Base-by-base conservation (phyloP, 2,888 invertebrate genomes). In the Osedax fenrisi region DNA sequence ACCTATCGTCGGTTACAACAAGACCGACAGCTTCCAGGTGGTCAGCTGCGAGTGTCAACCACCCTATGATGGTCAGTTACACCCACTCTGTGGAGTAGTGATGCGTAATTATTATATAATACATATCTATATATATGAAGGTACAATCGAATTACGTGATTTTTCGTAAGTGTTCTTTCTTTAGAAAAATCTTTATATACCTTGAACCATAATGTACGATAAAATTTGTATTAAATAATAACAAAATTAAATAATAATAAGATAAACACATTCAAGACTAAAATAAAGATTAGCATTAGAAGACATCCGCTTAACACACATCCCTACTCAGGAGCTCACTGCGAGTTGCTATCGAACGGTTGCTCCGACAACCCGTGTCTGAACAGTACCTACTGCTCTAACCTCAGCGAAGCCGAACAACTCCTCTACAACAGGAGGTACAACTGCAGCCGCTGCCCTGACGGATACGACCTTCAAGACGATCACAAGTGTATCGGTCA, bases 1-100 rank as follows among this genome's bases (percentile, higher is more conserved):
- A 22, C 72, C 72, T 21, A 10, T 41, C 10, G 72, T 27, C 2
- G 72, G 59, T 17, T 72, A 72, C 72, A 72, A 72, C 24, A 61
- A 27, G 13, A 72, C 72, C 24, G 72, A 72, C 59, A n/a, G 24
- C 5, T 72, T 56, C 72, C 61, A 59, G 25, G 26, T 72, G 24
- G 26, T 21, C 1, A 21, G 23, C 23, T 72, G 72, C 22, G 61
- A 59, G 2, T 72, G 72, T 25, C 10, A 72, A 23, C 56, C 5
- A 24, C 23, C 26, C 17, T 72, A 72, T 21, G 72, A 72, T 27
- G 72, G 72, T 59, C 21, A 72, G 41, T 41, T 10, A 41, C 17
- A 22, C 27, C 2, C 26, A 2, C 68, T 10, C 26, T 25, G 68
- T 24, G 10, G 41, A 22, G 23, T 41, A 72, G 10, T 72, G 72